Evolutionary conservation across 2,113 vertebrate species (phyloP), one percentile per base, ranked within the genome.

Genomic region (Carlito syrichta): DNA sequence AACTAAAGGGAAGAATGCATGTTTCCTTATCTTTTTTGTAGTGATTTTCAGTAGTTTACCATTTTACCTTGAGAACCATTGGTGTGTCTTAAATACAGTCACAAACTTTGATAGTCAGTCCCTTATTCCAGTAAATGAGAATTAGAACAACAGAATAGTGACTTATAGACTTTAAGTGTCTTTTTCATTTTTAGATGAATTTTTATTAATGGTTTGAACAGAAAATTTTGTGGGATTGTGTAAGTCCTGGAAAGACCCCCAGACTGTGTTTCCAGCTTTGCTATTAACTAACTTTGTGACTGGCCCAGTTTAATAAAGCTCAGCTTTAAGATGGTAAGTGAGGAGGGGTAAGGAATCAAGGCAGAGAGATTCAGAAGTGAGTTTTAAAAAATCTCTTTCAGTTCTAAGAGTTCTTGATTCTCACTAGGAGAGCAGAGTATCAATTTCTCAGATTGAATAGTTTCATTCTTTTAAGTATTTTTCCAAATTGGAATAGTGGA

Each of bases 391-490:
- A 50, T 48, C 30, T 48, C 35, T 82, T 43, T 60, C 17, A 71
- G 38, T 23, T n/a, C 2, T 56, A 20, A 71, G 48, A 69, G 23
- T 60, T 82, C 73, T 93, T 69, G 13, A 52, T 94, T 73, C 71
- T 95, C 58, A 45, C 9, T 5, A n/a, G 58, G 48, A 81, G 85
- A 88, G 35, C 43, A 52, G 20, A 69, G 20, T 22, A 23, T 25
- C 83, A 50, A 2, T 60, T 73, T 94, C 32, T 91, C 52, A 79
- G 73, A 60, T 63, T 66, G 83, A 96, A 81, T 74, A 60, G 11
- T 88, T 94, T 89, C 23, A 20, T 90, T 90, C 91, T 68, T 17
- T 5, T 89, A 63, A 91, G 69, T 71, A 45, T 76, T 94, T 96
- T 96, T 95, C 77, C 85, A 88, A 87, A 66, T 69, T n/a, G 0